Conservation (phyloP, 2,113 vertebrate genomes). For the Silurus meridionalis region DNA sequence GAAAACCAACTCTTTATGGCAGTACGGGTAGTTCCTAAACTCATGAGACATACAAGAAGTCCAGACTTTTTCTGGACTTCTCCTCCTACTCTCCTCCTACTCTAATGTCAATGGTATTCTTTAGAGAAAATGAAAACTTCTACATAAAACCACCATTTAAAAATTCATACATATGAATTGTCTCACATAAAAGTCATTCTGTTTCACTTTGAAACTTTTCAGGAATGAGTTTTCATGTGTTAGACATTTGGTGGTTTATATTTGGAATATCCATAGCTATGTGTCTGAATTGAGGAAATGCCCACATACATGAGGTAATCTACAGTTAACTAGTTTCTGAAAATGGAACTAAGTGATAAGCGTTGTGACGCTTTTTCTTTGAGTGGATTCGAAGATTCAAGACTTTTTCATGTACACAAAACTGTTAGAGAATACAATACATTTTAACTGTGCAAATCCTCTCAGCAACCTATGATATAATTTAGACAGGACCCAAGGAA, state of each 20-base stretch:
- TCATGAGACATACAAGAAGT: background rate
- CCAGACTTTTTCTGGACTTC: background rate
- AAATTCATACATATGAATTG: background rate
- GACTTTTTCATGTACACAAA: no score
- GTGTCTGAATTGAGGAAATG: background rate
- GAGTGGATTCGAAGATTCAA: no score
- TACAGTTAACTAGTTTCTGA: slow-evolving; percentile 1
- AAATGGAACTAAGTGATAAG: background rate
- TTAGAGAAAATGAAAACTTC: background rate
- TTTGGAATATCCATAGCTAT: background rate
- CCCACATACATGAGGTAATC: background rate
- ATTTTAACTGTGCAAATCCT: no score
- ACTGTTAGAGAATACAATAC: no score
- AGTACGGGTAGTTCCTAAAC: slow-evolving; percentile 14
- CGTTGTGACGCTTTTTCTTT: no score
- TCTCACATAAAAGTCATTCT: background rate
- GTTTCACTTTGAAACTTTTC: background rate
- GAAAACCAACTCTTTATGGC: background rate
- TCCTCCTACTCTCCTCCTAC: background rate
- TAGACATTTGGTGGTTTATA: background rate
- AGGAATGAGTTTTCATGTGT: background rate
- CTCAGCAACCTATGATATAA: no score
- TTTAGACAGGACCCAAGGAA: no score
- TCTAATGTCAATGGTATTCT: background rate
- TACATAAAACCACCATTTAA: background rate